Conservation (phyloP, 2,113 vertebrate species). For the Chloebia gouldiae region DNA sequence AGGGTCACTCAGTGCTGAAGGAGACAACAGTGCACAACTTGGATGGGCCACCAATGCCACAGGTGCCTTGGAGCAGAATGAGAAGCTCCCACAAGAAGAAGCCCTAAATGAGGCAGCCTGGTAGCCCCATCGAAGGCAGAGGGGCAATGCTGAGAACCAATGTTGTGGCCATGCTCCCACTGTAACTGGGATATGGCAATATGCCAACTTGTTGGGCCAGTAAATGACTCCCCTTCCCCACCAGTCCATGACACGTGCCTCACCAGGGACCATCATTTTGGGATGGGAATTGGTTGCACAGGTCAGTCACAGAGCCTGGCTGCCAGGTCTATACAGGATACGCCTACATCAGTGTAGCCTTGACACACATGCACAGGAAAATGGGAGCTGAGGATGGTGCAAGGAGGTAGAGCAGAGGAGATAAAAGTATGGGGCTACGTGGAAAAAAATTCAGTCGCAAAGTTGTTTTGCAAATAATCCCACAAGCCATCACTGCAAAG, state of each 20-base stretch:
- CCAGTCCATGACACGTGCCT: neutral
- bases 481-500: neutral
- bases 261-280: fast-evolving
- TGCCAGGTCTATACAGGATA: neutral
- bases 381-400: fast-evolving
- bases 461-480: neutral
- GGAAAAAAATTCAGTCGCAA: neutral
- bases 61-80: neutral
- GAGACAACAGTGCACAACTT: fast-evolving
- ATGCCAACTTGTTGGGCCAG: neutral
- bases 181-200: neutral
- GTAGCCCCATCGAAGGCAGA: neutral
- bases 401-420: neutral
- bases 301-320: neutral
- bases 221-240: fast-evolving
- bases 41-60: fast-evolving
- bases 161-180: neutral
- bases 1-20: neutral
- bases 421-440: neutral
- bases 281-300: neutral
- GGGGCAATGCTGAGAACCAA: neutral
- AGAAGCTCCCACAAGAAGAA: neutral
- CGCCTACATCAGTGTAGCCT: neutral
- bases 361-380: neutral
- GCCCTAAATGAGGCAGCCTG: neutral